Percentiles rank a stretch among this genome's conserved stretches.
These are phyloP conservation scores for Vicugna pacos DNA, from an alignment of 2,113 vertebrate species.

Conservation along the genomic window DNA sequence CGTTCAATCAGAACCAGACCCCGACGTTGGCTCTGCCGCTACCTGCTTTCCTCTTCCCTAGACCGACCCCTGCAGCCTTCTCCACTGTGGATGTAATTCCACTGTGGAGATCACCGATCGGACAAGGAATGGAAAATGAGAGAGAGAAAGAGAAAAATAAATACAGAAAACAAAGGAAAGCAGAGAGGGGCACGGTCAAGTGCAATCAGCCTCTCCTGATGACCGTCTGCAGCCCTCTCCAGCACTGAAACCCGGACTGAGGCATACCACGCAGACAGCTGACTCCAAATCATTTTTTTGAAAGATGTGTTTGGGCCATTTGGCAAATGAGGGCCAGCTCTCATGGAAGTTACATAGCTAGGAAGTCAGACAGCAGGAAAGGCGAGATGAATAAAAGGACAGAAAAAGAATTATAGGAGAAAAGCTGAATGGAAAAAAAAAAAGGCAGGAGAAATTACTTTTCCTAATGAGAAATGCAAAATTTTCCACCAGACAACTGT, in stretches of 20 bases:
- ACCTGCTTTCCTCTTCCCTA: not conserved
- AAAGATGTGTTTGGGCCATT: not conserved
- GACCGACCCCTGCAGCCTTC: not conserved
- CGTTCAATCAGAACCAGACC: not conserved
- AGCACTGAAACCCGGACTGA: not conserved
- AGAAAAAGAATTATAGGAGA: constrained; percentile 51
- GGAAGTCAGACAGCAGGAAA: constrained; percentile 64
- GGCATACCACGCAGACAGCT: not conserved
- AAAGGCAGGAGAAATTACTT: constrained; percentile 44
- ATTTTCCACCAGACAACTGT: constrained; percentile 69
- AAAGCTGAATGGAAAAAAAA: constrained; percentile 60
- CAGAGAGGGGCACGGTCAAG: not conserved
- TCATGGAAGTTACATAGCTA: constrained; percentile 59
- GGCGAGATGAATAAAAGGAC: constrained; percentile 39
- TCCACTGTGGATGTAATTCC: not conserved
- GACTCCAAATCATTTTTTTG: not conserved
- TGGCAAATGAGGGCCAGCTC: constrained; percentile 57
- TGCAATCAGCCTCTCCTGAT: not conserved
- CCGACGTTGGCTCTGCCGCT: not conserved
- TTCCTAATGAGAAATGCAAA: constrained; percentile 64
- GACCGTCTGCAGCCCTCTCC: not conserved
- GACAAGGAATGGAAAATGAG: not conserved
- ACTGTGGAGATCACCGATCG: not conserved
- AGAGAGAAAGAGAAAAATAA: not conserved
- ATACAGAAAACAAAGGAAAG: not conserved